Evolutionary conservation across 2,797 vertebrate species (phyloP).

Genomic region (Zalophus californianus): DNA sequence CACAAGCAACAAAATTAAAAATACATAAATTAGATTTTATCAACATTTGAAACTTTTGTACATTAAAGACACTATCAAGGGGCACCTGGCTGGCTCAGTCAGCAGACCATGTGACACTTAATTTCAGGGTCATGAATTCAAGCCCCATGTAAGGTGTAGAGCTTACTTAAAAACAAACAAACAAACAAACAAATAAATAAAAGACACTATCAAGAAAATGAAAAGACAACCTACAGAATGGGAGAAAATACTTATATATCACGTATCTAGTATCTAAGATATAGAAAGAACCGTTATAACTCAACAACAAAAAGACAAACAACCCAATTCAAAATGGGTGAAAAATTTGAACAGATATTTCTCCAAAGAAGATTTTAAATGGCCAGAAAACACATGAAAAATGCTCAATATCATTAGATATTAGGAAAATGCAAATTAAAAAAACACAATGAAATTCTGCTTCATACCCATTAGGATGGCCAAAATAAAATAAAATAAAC

Average conservation of each 20-base stretch:
- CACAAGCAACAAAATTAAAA: slow-evolving; percentile 2
- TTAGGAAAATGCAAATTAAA: neutral
- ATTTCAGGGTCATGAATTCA: neutral
- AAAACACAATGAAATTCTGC: neutral
- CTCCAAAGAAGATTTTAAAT: neutral
- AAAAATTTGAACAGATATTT: neutral
- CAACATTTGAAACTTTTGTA: slow-evolving; percentile 8
- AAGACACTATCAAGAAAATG: neutral
- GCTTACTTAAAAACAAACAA: neutral
- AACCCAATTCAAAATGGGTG: neutral
- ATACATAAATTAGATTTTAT: neutral
- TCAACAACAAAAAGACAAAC: neutral
- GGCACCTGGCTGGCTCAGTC: neutral
- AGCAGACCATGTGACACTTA: neutral
- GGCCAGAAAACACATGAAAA: slow-evolving; percentile 24
- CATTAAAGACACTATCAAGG: neutral
- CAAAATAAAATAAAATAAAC: neutral
- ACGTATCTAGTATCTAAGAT: neutral
- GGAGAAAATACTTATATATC: slow-evolving; percentile 5
- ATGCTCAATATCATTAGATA: neutral
- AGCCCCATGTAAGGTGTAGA: neutral
- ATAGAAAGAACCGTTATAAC: neutral
- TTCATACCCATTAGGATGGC: neutral
- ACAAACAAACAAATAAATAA: neutral
- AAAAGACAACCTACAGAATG: neutral